Evolutionary conservation across 2,113 vertebrate genomes (phyloP), one percentile per base, ranked within the genome.

Genomic region (Lepidothrix coronata): DNA sequence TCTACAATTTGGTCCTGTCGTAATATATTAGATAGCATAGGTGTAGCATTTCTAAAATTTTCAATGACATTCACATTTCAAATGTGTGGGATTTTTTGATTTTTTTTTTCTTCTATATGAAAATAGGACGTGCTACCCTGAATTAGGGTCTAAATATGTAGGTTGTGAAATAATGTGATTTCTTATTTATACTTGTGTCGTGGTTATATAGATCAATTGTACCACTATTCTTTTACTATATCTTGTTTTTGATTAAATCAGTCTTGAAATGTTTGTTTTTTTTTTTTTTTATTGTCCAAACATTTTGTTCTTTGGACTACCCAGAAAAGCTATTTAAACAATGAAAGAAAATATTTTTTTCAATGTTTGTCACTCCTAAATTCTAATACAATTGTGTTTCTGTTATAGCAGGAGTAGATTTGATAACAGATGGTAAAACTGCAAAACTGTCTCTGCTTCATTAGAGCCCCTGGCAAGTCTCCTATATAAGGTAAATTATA

Each of bases 361-460:
- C 43, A 49, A 3, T 54, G 11, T 88, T 91, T 84, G 8, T 84
- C 49, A 15, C 41, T 84, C 84, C 31, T 48, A 35, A 86, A 71
- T 73, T 85, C 33, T 59, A 91, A 86, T 52, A 35, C 57, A 74
- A 61, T 65, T 78, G 37, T 89, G 37, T 67, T 95, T 96, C 68
- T 84, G 16, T 81, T 93, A 46, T 8, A 85, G 79, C 88, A 88
- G 71, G 55, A 84, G 35, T 78, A 37, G 77, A 83, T 83, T 73
- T 90, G 85, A 35, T 70, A 88, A 84, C 85, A 93, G 92, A 95
- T 92, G 91, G 93, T 57, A 86, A 84, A 91, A 78, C 71, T 83
- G 85, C 88, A 76, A 70, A 96, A 85, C 52, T 74, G 48, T 79
- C 65, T 83, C 90, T 22, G 65, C 95, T 95, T 96, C 93, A 89